A percentile compares a stretch with the other conserved stretches of the same genome.
These are phyloP conservation scores for Leucophenga varia DNA, from an alignment of 1,140 invertebrate genomes.

Conservation along the genomic window DNA sequence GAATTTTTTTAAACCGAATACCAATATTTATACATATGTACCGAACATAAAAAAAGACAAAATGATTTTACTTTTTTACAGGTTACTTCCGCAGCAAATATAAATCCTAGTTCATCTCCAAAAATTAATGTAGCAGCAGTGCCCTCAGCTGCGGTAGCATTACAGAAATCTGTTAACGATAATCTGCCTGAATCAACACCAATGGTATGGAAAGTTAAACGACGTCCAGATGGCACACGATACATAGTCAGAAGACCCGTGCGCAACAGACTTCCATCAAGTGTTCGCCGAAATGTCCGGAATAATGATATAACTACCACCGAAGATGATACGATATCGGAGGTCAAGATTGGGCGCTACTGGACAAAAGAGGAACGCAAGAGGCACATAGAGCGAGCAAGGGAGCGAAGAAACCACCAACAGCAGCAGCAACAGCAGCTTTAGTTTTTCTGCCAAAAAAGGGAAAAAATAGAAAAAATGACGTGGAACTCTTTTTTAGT, in stretches of 20 bases:
- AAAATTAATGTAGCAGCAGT: no score
- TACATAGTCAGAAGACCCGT: slow-evolving; percentile 77
- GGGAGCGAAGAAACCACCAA: slow-evolving; percentile 66
- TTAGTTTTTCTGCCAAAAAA: no score
- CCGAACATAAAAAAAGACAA: no score
- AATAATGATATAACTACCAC: slow-evolving; percentile 71
- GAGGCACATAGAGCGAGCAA: slow-evolving; percentile 69
- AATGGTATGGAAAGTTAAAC: slow-evolving; percentile 82
- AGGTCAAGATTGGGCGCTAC: slow-evolving; percentile 78
- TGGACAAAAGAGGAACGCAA: slow-evolving; percentile 82
- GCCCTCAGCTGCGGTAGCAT: no score
- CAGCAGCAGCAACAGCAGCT: slow-evolving; percentile 32
- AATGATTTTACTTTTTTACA: no score
- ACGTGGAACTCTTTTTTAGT: no score
- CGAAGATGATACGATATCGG: slow-evolving; percentile 80
- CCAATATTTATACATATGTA: no score
- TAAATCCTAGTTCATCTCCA: slow-evolving; percentile 5
- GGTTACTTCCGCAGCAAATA: no score
- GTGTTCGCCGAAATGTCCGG: slow-evolving; percentile 63
- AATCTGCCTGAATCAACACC: slow-evolving; percentile 35
- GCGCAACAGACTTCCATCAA: slow-evolving; percentile 67
- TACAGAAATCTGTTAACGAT: slow-evolving; percentile 5
- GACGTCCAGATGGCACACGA: slow-evolving; percentile 73
- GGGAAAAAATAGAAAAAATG: no score
- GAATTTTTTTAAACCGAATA: no score